These are phyloP conservation scores for Cantharis rustica DNA, from an alignment of 2,888 invertebrate genomes.

Conservation along the genomic window DNA sequence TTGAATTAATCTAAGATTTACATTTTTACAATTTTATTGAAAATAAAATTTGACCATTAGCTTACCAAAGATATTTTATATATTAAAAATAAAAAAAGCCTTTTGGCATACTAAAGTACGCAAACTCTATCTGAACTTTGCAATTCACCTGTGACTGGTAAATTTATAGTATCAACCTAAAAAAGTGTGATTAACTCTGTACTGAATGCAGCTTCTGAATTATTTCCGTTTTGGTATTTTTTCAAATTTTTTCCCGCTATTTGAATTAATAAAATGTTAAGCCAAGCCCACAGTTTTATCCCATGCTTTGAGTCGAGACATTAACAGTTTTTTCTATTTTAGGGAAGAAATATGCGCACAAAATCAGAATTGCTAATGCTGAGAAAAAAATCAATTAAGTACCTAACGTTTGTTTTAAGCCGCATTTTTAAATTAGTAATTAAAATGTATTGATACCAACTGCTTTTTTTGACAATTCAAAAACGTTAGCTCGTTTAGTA, in stretches of 20 bases:
- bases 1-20: too few species aligned
- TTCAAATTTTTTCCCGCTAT: not conserved
- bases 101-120: too few species aligned
- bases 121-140: too few species aligned
- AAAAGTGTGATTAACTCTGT: too few species aligned
- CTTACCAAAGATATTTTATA: too few species aligned
- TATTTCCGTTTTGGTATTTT: too few species aligned
- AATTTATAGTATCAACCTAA: too few species aligned
- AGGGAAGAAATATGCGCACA: not conserved
- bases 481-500: not conserved
- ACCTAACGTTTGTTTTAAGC: not conserved
- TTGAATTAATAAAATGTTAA: not conserved
- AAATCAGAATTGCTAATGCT: not conserved
- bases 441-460: not conserved
- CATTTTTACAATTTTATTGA: too few species aligned
- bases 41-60: too few species aligned
- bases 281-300: not conserved
- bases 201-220: too few species aligned
- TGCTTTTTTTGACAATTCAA: not conserved
- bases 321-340: not conserved
- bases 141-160: too few species aligned
- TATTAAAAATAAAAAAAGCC: too few species aligned
- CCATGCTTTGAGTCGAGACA: not conserved
- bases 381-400: not conserved
- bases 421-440: not conserved